phyloP scores from a whole-genome alignment of 2,888 invertebrate species.

The Lycaena phlaeas region DNA sequence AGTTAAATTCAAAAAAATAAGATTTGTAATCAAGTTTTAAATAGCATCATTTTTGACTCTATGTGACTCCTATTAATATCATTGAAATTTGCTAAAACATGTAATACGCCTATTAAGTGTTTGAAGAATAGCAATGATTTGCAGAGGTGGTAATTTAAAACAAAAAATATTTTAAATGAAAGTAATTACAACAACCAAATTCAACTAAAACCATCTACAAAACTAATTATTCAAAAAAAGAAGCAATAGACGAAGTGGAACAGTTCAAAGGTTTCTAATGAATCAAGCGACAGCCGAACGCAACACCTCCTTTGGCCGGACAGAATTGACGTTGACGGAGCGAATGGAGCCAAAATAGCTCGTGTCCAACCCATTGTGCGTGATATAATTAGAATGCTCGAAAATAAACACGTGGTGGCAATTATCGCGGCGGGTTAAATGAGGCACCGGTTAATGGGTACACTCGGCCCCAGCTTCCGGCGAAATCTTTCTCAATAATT shows the following conservation, averaged over 20 bases:
- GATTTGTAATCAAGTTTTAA: no score
- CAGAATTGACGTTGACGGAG: constrained; percentile 66
- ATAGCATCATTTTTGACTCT: no score
- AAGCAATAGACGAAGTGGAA: constrained; percentile 45
- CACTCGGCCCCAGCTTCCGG: constrained; percentile 53
- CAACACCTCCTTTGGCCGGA: constrained; percentile 64
- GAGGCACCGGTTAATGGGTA: constrained; percentile 68
- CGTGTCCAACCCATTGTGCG: constrained; percentile 70
- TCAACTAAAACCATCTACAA: constrained; percentile 25
- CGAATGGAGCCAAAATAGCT: constrained; percentile 62
- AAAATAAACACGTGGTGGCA: constrained; percentile 73
- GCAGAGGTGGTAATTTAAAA: not conserved
- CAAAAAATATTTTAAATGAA: not conserved
- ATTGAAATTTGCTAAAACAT: no score
- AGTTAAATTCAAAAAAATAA: no score
- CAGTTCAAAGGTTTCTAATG: constrained; percentile 66
- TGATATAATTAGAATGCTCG: constrained; percentile 63
- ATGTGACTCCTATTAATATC: no score
- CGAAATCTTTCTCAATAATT: constrained; percentile 36
- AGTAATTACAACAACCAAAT: constrained; percentile 3
- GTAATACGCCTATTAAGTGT: no score
- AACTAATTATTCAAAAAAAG: constrained; percentile 32
- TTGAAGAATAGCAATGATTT: no score
- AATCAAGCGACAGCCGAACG: constrained; percentile 63
- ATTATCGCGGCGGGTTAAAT: constrained; percentile 72